Evolutionary conservation across 2,113 vertebrate genomes (phyloP).

Genomic region (Leuciscus idus): DNA sequence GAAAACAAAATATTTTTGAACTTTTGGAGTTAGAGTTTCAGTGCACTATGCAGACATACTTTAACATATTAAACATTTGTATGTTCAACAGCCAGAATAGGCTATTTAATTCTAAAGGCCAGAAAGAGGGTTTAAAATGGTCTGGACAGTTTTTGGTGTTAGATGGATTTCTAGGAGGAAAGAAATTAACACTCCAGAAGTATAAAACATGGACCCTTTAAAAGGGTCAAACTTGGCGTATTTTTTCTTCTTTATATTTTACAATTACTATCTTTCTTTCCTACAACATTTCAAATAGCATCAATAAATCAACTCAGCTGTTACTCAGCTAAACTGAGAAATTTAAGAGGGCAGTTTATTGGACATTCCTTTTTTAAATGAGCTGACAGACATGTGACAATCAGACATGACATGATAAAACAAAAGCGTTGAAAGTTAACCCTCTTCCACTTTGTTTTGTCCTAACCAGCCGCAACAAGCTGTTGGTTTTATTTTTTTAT

Average conservation of each 20-base stretch:
- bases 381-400: neutral
- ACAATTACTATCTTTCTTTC: neutral
- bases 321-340: conserved; percentile 6
- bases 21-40: neutral
- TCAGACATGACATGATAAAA: neutral
- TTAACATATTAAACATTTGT: neutral
- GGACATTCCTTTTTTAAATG: neutral
- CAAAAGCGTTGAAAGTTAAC: neutral
- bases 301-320: conserved; percentile 11
- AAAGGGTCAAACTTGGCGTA: neutral
- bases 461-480: neutral
- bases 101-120: too few species aligned
- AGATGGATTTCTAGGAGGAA: neutral
- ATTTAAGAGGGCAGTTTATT: neutral
- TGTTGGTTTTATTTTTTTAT: neutral
- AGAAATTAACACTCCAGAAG: neutral
- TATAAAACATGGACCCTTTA: neutral
- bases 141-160: neutral
- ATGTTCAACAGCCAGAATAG: too few species aligned
- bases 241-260: neutral
- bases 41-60: neutral
- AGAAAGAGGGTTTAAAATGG: neutral
- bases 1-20: too few species aligned
- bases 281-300: conserved; percentile 2
- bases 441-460: neutral